Base-by-base conservation (phyloP, 2,113 vertebrate species). In the Equus quagga region DNA sequence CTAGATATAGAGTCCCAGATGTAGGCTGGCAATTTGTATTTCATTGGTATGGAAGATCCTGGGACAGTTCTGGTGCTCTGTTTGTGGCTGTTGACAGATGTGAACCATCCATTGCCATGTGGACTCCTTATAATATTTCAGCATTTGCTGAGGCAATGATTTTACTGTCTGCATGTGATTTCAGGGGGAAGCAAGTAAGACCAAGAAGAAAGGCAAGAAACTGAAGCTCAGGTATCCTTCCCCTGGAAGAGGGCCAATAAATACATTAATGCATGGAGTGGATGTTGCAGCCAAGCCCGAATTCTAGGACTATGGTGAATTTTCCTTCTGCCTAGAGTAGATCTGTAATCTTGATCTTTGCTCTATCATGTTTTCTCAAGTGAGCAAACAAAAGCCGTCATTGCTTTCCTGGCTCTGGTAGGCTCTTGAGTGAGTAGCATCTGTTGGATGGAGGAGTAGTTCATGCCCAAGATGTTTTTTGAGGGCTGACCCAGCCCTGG, bases 111-210 rank as follows among this genome's bases (percentile, higher is more conserved):
- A 73, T 92, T 97, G 89, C 91, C 87, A 94, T 89, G 95, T 97
- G 87, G 96, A 97, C 94, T 98, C 91, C 95, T 98, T 98, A 98
- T 96, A 97, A 89, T 94, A 98, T 97, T 98, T 98, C 96, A 98
- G 60, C 79, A 60, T 98, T 97, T 96, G 72, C 84, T 33, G 58
- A 81, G 70, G 79, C 96, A 97, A 54, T 51, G 58, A 89, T 96
- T 94, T 86, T 76, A 89, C 58, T 94, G 69, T 79, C 67, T 96
- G 12, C 23, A 0, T 96, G 28, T 65, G 94, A 93, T 97, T 97
- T 98, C 87, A 98, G 51, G 98, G 14, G 93, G n/a, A 87, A 58
- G 10, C 73, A 41, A 95, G 92, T 95, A 83, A 98, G 65, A 89
- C 13, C 49, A 54, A 89, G 91, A 85, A 91, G 44, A 92, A 97